Evolutionary conservation across 2,113 vertebrate genomes (phyloP), one percentile per base, ranked within the genome.

Genomic region (Ondatra zibethicus): DNA sequence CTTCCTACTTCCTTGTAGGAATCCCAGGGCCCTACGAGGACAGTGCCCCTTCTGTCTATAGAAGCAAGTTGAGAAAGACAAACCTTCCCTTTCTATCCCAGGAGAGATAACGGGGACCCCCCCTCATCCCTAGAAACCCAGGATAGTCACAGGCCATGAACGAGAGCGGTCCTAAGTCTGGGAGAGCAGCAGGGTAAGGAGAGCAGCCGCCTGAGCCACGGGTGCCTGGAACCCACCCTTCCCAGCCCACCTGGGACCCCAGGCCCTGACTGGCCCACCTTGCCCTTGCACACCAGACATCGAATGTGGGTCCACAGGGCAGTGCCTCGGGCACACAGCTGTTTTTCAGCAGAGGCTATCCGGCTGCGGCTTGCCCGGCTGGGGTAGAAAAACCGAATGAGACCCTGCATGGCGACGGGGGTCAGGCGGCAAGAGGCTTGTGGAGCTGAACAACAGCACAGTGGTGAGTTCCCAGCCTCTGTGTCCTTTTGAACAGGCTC

Each of bases 341-440:
- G 94, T 72, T 86, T 97, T 6, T 98, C 93, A 0, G 95, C 1
- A 0, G 68, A 91, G 25, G 1, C 5, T 2, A 72, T 91, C 16
- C 12, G 75, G 94, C 9, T 96, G 93, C 39, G 91, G 96, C 87
- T 96, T 10, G 12, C 78, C 94, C 76, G 97, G 42, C 96, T 75
- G 14, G 81, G 98, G 93, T 95, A 97, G 75, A 98, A 98, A 95
- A 50, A 97, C 89, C 76, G 96, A 86, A 98, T 98, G 91, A 98
- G 31, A 39, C 91, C 95, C 97, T 96, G 98, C 31, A 98, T 52
- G n/a, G 97, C 61, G 5, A 65, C 66, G 10, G 97, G 96, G 65
- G 25, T 91, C 0, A 4, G 97, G n/a, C 21, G 76, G 85, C 0
- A 89, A 93, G 91, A 73, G 50, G n/a, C 2, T 73, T 5, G 16